Percentiles rank a stretch among this genome's conserved stretches.
Conservation (phyloP, 37 sponge, comb jelly and placozoan genomes). For the Spongia lamella region DNA sequence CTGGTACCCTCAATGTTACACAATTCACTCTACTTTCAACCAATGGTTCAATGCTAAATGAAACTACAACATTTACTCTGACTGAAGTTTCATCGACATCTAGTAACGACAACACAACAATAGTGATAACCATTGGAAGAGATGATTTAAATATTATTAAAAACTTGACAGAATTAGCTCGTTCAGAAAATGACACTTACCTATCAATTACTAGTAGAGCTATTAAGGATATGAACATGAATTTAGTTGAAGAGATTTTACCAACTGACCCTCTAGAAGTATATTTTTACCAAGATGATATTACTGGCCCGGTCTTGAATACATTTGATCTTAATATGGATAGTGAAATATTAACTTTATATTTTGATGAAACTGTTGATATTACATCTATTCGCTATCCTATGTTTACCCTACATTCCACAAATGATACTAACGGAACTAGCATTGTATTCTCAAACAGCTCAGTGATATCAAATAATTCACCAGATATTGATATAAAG, state of each 20-base stretch:
- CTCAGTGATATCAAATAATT: slow-evolving; percentile 23
- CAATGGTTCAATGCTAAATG: not conserved
- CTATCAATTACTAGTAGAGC: slow-evolving; percentile 39
- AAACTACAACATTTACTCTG: slow-evolving; percentile 23
- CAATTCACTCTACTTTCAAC: slow-evolving; percentile 59
- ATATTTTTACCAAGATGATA: slow-evolving; percentile 50
- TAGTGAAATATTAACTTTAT: slow-evolving; percentile 56
- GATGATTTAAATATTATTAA: slow-evolving; percentile 79
- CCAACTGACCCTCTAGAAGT: slow-evolving; percentile 38
- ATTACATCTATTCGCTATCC: slow-evolving; percentile 36
- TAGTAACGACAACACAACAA: slow-evolving; percentile 41
- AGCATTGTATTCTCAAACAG: slow-evolving; percentile 48
- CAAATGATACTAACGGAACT: not conserved
- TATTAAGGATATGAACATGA: slow-evolving; percentile 64
- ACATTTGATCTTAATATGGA: slow-evolving; percentile 73
- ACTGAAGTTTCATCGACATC: slow-evolving; percentile 25
- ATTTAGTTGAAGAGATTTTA: slow-evolving; percentile 46
- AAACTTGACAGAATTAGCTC: slow-evolving; percentile 64
- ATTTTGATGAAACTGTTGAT: slow-evolving; percentile 87
- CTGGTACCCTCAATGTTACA: slow-evolving; percentile 61
- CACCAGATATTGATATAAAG: slow-evolving; percentile 45
- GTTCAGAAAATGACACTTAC: slow-evolving; percentile 46
- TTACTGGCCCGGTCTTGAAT: slow-evolving; percentile 51
- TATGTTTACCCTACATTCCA: slow-evolving; percentile 23
- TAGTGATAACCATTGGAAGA: slow-evolving; percentile 56